phyloP scores from a whole-genome alignment of 2,797 vertebrate species.

The Hylomyscus alleni region DNA sequence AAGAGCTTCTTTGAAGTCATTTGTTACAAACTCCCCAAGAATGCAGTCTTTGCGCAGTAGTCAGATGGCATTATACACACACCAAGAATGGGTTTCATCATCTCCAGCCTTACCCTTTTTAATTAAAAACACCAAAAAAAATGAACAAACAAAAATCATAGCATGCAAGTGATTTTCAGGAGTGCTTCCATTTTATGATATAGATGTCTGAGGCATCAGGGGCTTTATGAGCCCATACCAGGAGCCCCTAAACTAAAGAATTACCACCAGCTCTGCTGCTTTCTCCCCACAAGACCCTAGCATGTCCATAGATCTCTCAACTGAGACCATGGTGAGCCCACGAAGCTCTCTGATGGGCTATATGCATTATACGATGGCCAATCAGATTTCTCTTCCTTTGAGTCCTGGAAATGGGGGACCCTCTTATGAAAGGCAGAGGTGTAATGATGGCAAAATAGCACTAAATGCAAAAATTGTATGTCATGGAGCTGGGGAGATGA shows the following conservation, averaged over 20 bases:
- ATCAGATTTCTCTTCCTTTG: background rate
- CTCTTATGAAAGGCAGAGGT: background rate
- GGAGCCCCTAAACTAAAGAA: background rate
- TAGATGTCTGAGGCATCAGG: background rate
- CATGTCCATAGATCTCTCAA: background rate
- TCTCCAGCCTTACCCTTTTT: constrained; percentile 11
- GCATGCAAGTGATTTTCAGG: background rate
- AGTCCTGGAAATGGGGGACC: background rate
- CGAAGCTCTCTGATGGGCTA: background rate
- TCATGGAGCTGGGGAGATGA: background rate
- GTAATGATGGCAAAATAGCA: too few relatives aligned
- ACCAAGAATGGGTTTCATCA: background rate
- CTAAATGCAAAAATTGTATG: background rate
- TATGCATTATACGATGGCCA: background rate
- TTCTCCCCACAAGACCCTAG: background rate
- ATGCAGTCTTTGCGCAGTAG: background rate
- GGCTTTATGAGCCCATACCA: too few relatives aligned
- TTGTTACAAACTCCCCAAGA: constrained; percentile 30
- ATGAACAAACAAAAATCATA: background rate
- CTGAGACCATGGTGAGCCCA: background rate
- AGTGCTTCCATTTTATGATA: background rate
- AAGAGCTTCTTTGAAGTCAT: background rate
- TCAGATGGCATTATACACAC: background rate
- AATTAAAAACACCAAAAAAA: background rate
- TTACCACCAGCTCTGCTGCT: background rate